These are phyloP conservation scores for Diorhabda elongata DNA, from an alignment of 1,140 invertebrate genomes.

Conservation along the genomic window DNA sequence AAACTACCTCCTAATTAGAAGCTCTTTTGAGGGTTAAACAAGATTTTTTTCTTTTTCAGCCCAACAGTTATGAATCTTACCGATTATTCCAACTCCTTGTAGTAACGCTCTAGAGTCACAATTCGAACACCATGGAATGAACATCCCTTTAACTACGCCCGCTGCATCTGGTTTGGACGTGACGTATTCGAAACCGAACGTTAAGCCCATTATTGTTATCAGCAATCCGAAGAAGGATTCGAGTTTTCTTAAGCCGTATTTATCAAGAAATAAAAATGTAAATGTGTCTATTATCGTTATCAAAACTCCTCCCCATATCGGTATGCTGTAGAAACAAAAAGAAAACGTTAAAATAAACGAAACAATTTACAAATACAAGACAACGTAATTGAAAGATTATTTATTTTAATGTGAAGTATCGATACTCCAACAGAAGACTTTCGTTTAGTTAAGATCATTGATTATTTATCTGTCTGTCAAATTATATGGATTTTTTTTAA, in stretches of 20 bases:
- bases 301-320: slow-evolving; percentile 80
- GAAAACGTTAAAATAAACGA: background rate
- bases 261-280: slow-evolving; percentile 87
- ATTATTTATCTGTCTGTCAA: no score
- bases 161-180: slow-evolving; percentile 67
- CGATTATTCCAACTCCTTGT: slow-evolving; percentile 84
- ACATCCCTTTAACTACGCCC: slow-evolving; percentile 76
- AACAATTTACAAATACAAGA: background rate
- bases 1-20: no score
- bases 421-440: no score
- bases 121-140: slow-evolving; percentile 74
- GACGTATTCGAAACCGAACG: slow-evolving; percentile 88
- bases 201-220: slow-evolving; percentile 81
- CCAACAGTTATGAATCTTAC: slow-evolving; percentile 41
- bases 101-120: slow-evolving; percentile 69
- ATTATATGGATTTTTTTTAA: no score
- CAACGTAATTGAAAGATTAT: background rate
- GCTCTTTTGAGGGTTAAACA: no score
- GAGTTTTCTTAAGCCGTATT: slow-evolving; percentile 86
- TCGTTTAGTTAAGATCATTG: no score
- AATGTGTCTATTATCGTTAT: slow-evolving; percentile 90
- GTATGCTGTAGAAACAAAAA: slow-evolving; percentile 61
- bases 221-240: slow-evolving; percentile 85
- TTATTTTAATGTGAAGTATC: background rate
- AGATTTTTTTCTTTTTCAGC: no score